phyloP scores from a whole-genome alignment of 2,113 vertebrate genomes.

The Pollimyrus isidori region DNA sequence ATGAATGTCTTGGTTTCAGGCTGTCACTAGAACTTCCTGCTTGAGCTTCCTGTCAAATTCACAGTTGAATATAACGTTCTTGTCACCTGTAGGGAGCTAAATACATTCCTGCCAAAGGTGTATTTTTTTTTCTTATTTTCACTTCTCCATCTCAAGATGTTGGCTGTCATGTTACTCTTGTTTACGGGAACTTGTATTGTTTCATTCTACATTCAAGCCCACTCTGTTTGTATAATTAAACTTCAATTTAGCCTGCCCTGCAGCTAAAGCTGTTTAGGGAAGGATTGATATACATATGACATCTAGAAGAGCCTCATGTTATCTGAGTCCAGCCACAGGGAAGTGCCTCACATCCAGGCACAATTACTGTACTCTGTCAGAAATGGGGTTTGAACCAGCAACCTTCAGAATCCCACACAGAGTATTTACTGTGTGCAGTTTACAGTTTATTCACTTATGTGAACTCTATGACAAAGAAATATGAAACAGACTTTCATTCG shows the following conservation, averaged over 20 bases:
- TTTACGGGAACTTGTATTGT: neutral
- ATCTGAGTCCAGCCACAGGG: neutral
- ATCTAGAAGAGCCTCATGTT: neutral
- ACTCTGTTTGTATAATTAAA: neutral
- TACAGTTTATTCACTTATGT: neutral
- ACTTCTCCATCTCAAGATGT: neutral
- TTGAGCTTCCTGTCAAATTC: neutral
- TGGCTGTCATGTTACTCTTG: neutral
- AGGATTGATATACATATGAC: neutral
- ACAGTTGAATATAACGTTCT: neutral
- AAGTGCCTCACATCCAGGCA: neutral
- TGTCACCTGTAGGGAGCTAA: neutral
- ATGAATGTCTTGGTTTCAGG: neutral
- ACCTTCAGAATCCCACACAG: neutral
- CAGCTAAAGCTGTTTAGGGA: neutral
- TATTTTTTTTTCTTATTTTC: neutral
- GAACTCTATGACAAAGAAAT: neutral
- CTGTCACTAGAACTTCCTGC: neutral
- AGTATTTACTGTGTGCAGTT: neutral
- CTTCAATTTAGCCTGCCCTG: neutral
- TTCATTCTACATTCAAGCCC: neutral
- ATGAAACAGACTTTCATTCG: neutral
- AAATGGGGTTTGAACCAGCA: neutral
- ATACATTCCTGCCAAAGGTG: neutral
- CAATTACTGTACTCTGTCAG: neutral